phyloP scores from a whole-genome alignment of 1,140 invertebrate genomes.

The Cyclargus thomasi region DNA sequence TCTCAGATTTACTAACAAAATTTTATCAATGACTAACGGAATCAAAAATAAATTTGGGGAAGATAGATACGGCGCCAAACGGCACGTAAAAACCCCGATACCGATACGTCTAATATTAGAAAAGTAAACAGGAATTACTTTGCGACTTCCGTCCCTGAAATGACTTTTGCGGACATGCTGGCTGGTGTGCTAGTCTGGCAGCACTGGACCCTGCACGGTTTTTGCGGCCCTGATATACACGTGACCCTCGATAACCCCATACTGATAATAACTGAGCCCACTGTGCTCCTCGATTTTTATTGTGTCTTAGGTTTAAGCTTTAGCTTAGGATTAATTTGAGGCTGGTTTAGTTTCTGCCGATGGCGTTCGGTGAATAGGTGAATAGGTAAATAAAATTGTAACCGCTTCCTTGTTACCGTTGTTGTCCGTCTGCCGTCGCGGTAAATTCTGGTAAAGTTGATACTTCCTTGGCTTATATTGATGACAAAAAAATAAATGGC shows the following conservation, averaged over 20 bases:
- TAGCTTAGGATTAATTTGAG: too few species aligned
- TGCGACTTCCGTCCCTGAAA: constrained; percentile 80
- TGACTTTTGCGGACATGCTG: constrained; percentile 49
- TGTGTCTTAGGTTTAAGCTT: too few species aligned
- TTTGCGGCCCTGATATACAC: background rate
- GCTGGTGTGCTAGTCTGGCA: constrained; percentile 16
- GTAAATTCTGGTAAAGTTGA: too few species aligned
- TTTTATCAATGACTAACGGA: background rate
- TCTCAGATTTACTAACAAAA: background rate
- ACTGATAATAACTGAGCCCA: constrained; percentile 15
- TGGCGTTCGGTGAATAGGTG: too few species aligned
- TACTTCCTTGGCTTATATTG: too few species aligned
- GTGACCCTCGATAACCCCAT: constrained; percentile 34
- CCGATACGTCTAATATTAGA: background rate
- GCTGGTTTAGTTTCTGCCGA: too few species aligned
- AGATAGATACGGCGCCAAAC: background rate
- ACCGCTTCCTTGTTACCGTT: too few species aligned
- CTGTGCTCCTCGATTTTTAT: background rate
- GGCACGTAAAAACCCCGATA: background rate
- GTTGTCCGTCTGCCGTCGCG: too few species aligned
- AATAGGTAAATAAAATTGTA: too few species aligned
- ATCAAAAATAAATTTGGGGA: background rate
- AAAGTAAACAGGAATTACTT: constrained; percentile 67
- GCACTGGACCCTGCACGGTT: constrained; percentile 7
- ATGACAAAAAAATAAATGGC: too few species aligned